Evolutionary conservation across 2,113 vertebrate species (phyloP), one percentile per base, ranked within the genome.

Genomic region (Gnathonemus echidnorhynchus): DNA sequence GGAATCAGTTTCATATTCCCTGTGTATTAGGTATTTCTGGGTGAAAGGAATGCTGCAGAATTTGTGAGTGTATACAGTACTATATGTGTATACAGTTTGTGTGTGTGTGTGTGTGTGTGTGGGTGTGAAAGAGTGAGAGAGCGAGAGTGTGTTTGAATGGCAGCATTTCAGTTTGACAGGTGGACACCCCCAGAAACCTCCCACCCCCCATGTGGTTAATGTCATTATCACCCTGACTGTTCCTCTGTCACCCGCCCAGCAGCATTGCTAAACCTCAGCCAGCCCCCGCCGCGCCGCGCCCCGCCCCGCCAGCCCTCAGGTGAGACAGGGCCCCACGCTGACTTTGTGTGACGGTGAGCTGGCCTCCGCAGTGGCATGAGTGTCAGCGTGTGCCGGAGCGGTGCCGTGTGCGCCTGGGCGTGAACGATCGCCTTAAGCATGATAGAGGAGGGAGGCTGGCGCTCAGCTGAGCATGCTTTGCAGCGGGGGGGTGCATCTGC

Each of bases 371-470:
- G 24, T 62, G 31, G 70, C 70, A 15, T 13, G 70, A 35, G 11
- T 39, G 70, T 31, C 27, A 24, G 70, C 31, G 80, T 84, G 80
- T 84, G 6, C 42, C 7, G 17, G 49, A 11, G 74, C 3, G 31
- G 35, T 17, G 35, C 39, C 19, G 91, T 90, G 91, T 91, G 93
- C 91, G 89, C 86, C 92, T 91, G 91, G 91, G 92, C 88, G 48
- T 84, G 88, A 91, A 92, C 92, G 92, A 94, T 94, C 92, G 91
- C 94, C 94, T 94, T 94, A 94, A 90, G 90, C 92, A 91, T 93
- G 93, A 93, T 92, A 93, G 93, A 92, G 92, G 94, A 91, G 91
- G 92, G 17, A 35, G 45, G 66, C 70, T 66, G 70, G 74, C 90
- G 39, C 88, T 80, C 88, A 90, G 90, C 90, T 91, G 89, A 2